Conservation (phyloP, 92 coral and sea anemone species). For the Zoanthus gigantus region DNA sequence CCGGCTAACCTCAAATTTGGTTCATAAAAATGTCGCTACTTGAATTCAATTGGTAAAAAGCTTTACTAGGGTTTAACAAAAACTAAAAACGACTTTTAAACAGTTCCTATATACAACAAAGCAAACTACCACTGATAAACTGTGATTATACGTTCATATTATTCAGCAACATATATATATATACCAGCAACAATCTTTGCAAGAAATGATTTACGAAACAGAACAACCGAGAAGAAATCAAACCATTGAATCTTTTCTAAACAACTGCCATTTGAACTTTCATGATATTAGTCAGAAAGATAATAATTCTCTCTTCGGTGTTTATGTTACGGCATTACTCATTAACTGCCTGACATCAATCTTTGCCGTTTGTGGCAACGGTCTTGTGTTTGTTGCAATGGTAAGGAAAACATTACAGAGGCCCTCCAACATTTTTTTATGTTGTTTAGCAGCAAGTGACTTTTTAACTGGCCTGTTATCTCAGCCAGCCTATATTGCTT, state of each 20-base stretch:
- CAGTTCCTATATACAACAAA: too few relatives aligned
- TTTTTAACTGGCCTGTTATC: slow-evolving; percentile 4
- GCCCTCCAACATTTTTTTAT: background rate
- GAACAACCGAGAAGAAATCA: background rate
- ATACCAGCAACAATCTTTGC: too few relatives aligned
- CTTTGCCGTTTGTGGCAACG: slow-evolving; percentile 5
- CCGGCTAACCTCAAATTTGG: too few relatives aligned
- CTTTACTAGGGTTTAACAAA: too few relatives aligned
- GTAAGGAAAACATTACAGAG: background rate
- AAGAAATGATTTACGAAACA: too few relatives aligned
- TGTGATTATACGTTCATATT: too few relatives aligned
- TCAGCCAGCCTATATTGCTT: slow-evolving; percentile 2
- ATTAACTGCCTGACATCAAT: background rate
- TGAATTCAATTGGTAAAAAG: too few relatives aligned
- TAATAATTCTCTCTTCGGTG: background rate
- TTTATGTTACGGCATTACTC: background rate
- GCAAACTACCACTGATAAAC: too few relatives aligned
- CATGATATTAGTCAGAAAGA: background rate
- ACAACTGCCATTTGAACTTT: background rate
- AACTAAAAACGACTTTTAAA: too few relatives aligned
- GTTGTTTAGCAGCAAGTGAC: slow-evolving; percentile 17
- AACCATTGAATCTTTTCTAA: background rate
- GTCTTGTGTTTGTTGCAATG: slow-evolving; percentile 4
- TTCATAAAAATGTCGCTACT: too few relatives aligned
- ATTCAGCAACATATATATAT: too few relatives aligned